phyloP scores from a whole-genome alignment of 2,888 invertebrate species.

The Atethmia centrago region DNA sequence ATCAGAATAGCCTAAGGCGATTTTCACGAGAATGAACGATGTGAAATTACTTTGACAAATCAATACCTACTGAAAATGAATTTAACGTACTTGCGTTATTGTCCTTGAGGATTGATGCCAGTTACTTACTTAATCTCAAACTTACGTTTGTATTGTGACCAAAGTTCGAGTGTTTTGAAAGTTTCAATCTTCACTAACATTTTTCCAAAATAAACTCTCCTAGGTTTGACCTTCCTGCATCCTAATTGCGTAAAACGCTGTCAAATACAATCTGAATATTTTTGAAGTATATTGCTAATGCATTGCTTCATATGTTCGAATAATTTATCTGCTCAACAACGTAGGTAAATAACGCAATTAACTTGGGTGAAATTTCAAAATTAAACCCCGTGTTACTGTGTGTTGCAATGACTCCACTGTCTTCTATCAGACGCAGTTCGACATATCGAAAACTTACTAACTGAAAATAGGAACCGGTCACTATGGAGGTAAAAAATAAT shows the following conservation, averaged over 20 bases:
- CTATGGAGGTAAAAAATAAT: conserved; percentile 64
- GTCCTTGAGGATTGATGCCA: not conserved
- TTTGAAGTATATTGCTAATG: too few relatives aligned
- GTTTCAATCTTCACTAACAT: not conserved
- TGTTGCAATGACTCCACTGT: too few relatives aligned
- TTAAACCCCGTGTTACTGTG: too few relatives aligned
- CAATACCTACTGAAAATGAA: too few relatives aligned
- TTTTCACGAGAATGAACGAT: not conserved
- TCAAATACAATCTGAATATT: too few relatives aligned
- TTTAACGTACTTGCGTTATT: too few relatives aligned
- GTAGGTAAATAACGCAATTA: too few relatives aligned
- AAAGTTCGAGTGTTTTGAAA: not conserved
- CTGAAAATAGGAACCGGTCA: conserved; percentile 24
- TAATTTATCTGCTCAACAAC: too few relatives aligned
- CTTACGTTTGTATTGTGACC: not conserved
- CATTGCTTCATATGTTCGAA: too few relatives aligned
- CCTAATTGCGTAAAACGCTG: too few relatives aligned
- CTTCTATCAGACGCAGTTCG: not conserved
- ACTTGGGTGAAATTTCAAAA: too few relatives aligned
- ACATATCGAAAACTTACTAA: conserved; percentile 16
- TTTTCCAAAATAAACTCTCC: not conserved
- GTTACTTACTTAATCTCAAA: not conserved
- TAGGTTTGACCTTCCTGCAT: not conserved
- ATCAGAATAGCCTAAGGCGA: not conserved
- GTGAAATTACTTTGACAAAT: not conserved